These are phyloP conservation scores for Dipodomys ordii DNA, from an alignment of 2,113 vertebrate genomes.

Conservation along the genomic window DNA sequence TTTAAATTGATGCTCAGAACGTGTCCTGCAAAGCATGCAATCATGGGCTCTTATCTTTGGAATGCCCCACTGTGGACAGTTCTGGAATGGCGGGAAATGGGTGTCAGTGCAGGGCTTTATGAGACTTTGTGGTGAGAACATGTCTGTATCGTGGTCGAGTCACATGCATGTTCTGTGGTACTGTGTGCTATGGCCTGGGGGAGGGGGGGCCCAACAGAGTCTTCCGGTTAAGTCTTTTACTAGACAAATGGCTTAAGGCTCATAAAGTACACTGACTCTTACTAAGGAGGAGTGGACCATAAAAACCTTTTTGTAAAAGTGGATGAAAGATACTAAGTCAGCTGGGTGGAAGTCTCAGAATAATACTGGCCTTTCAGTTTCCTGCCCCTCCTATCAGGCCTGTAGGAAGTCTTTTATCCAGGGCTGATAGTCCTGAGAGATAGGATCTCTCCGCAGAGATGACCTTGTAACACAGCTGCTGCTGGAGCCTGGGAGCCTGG, in stretches of 20 bases:
- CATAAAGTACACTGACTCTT: not conserved
- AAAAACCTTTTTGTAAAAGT: not conserved
- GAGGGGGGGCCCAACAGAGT: not conserved
- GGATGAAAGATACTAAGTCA: not conserved
- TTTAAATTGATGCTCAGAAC: too few relatives aligned
- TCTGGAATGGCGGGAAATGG: not conserved
- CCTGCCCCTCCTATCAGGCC: not conserved
- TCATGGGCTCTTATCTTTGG: not conserved
- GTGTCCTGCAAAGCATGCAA: not conserved
- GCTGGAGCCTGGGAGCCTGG: not conserved
- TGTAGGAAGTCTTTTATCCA: not conserved
- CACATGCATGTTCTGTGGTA: fast-evolving
- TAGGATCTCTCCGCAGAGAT: not conserved
- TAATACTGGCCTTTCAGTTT: not conserved
- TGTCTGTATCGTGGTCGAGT: not conserved
- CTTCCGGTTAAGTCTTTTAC: not conserved
- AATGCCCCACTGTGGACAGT: not conserved
- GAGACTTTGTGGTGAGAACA: not conserved
- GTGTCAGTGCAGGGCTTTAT: fast-evolving
- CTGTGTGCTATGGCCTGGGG: fast-evolving
- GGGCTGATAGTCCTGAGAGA: not conserved
- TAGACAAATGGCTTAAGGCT: not conserved
- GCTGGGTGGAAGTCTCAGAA: not conserved
- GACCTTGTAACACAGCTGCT: too few relatives aligned
- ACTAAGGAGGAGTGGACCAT: not conserved